Base-by-base conservation (phyloP, 2,888 invertebrate genomes). In the Biston stratarius region DNA sequence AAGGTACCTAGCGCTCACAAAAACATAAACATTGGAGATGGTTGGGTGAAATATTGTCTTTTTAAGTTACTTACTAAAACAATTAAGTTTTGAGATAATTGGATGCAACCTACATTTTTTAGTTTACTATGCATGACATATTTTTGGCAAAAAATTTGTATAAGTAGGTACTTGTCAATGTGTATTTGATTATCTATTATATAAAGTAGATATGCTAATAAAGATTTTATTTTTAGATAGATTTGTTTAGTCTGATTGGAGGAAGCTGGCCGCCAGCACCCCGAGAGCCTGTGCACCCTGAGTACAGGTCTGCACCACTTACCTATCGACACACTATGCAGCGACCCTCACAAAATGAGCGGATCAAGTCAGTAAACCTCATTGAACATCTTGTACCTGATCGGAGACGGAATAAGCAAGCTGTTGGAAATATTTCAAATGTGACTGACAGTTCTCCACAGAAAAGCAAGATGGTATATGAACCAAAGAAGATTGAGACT, bases 281-380 rank as follows among this genome's bases (percentile, higher is more conserved):
- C 5, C 83, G 82, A 52, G 89, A 84, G 61, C 89, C 87, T 6
- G 85, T 84, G 75, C 77, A 78, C 68, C 75, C 84, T 38, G 88
- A 90, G 77, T 90, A 91, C 90, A 91, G 90, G 72, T 86, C 89
- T 64, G 80, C 83, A 73, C 85, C 85, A 15, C 78, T 78, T 45
- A 82, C 72, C 52, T 77, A 75, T 69, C 83, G 77, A 73, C 81
- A 77, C 85, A 92, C 84, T 85, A 92, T 91, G 91, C 92, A 92
- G 82, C 87, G 85, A 63, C 71, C 87, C 57, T 76, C 84, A 45
- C 88, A 86, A 65, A 81, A 85, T 80, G 94, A 92, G 70, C 89
- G 96, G 75, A 91, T 94, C 75, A 96, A 95, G 81, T 96, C 95
- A 79, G 86, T 92, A 6, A 96, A 96, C 84, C 88, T 95, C 47